phyloP scores from a whole-genome alignment of 2,888 invertebrate species.

The Drosophila imparisetae region DNA sequence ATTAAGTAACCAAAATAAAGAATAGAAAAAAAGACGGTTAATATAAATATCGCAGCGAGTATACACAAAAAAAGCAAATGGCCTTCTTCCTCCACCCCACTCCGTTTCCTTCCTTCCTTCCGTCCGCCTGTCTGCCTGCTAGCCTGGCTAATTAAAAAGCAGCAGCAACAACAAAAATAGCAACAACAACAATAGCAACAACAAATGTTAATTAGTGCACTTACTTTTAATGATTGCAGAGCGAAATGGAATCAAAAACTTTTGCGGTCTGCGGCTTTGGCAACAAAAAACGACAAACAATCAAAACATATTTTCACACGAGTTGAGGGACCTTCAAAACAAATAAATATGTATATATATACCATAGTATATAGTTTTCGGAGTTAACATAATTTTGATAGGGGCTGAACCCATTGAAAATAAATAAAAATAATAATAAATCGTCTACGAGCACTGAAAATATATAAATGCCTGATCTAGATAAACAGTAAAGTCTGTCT shows the following conservation, averaged over 20 bases:
- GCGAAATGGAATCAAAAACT: background rate
- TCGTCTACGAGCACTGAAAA: background rate
- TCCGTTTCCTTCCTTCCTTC: background rate
- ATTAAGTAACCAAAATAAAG: slow-evolving; percentile 41
- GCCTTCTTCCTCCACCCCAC: background rate
- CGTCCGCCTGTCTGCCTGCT: background rate
- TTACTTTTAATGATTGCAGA: slow-evolving; percentile 51
- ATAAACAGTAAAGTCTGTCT: background rate
- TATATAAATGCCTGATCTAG: background rate
- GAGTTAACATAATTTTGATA: slow-evolving; percentile 17
- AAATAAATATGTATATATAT: slow-evolving; percentile 14
- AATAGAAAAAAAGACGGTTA: slow-evolving; percentile 28
- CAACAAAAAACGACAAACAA: slow-evolving; percentile 24
- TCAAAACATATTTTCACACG: slow-evolving; percentile 16
- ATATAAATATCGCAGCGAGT: slow-evolving; percentile 28
- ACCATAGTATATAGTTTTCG: background rate
- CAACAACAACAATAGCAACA: slow-evolving; percentile 30
- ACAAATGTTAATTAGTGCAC: slow-evolving; percentile 73
- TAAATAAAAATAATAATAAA: too few relatives aligned
- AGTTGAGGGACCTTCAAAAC: slow-evolving; percentile 42
- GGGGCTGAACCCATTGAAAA: slow-evolving; percentile 23
- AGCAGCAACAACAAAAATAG: slow-evolving; percentile 4
- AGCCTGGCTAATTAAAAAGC: slow-evolving; percentile 44
- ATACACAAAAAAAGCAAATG: background rate
- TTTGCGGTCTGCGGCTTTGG: background rate